Evolutionary conservation across 1,140 invertebrate genomes (phyloP).

Genomic region (Drosophila santomea): DNA sequence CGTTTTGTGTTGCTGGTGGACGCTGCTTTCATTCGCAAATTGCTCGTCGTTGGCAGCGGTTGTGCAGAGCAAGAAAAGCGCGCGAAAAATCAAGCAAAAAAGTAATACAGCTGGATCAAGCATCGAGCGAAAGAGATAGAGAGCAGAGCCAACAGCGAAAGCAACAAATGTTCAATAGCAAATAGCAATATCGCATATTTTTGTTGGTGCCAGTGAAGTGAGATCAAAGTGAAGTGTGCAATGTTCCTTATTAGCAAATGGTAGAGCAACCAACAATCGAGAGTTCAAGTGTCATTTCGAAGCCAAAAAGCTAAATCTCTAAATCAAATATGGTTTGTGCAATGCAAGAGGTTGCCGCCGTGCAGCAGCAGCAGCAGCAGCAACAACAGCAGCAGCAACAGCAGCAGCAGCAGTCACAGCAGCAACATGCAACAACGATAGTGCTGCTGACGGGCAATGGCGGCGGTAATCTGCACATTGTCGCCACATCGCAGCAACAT

Average conservation of each 20-base stretch:
- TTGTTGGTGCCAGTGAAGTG: conserved; percentile 72
- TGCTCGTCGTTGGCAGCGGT: conserved; percentile 82
- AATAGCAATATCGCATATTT: conserved; percentile 48
- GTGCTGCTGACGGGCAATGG: conserved; percentile 62
- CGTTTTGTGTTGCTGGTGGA: conserved; percentile 31
- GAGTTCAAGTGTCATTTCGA: conserved; percentile 80
- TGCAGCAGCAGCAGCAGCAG: conserved; percentile 56
- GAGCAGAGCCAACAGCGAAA: conserved; percentile 46
- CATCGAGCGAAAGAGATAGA: conserved; percentile 49
- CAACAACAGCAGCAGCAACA: conserved; percentile 50
- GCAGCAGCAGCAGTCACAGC: conserved; percentile 35
- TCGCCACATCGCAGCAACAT: conserved; percentile 52
- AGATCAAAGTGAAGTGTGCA: conserved; percentile 68
- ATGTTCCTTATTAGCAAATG: conserved; percentile 84
- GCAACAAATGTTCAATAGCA: conserved; percentile 54
- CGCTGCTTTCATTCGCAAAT: conserved; percentile 84
- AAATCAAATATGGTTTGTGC: conserved; percentile 83
- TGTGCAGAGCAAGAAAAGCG: conserved; percentile 66
- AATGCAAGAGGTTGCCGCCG: conserved; percentile 73
- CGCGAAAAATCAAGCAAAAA: conserved; percentile 54
- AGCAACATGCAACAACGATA: conserved; percentile 72
- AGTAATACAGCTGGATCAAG: conserved; percentile 33
- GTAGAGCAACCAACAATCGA: conserved; percentile 67
- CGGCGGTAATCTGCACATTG: conserved; percentile 63
- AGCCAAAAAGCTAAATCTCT: conserved; percentile 71